Evolutionary conservation across 2,797 vertebrate genomes (phyloP).

Genomic region (Pitangus sulphuratus): DNA sequence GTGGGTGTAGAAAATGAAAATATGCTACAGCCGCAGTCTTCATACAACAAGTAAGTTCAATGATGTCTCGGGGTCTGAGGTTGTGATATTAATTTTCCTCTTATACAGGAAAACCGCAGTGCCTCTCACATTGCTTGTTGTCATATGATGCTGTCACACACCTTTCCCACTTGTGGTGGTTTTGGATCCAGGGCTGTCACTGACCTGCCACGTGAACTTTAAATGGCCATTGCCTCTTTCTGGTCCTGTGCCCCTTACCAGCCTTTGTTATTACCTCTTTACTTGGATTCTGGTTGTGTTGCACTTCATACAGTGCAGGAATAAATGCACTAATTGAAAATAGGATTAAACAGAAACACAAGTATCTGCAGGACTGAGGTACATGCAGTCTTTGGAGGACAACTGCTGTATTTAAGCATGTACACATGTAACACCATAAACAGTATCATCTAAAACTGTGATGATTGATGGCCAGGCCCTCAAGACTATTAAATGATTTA

Average conservation of each 20-base stretch:
- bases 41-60: background rate
- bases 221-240: background rate
- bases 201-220: background rate
- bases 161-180: background rate
- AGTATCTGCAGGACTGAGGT: background rate
- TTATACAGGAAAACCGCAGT: background rate
- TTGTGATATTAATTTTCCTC: background rate
- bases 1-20: conserved; percentile 25
- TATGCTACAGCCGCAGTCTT: background rate
- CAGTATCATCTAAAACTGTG: background rate
- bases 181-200: too few relatives aligned
- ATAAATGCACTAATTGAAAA: background rate
- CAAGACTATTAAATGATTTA: background rate
- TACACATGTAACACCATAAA: background rate
- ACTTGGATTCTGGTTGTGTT: background rate
- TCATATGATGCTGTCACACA: background rate
- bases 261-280: background rate
- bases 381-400: background rate
- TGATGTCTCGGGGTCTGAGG: background rate
- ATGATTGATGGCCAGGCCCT: background rate
- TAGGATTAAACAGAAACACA: background rate
- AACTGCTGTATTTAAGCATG: background rate
- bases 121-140: background rate
- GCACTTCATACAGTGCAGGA: background rate
- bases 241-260: background rate